A percentile compares a stretch with the other conserved stretches of the same genome.
Conservation (phyloP, 2,888 invertebrate species). For the Eutolmus rufibarbis region DNA sequence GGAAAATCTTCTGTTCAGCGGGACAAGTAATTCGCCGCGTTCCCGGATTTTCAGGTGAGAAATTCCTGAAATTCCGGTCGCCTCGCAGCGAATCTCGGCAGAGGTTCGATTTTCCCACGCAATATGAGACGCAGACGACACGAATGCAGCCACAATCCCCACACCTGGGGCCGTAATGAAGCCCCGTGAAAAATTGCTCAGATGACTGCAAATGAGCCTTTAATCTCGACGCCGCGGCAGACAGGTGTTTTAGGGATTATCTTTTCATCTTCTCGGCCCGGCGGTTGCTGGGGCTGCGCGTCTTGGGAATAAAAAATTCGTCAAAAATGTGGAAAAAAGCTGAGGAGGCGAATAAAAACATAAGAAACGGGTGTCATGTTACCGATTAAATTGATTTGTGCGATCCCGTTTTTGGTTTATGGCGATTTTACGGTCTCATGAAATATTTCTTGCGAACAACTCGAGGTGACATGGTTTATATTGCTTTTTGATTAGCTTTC, state of each 20-base stretch:
- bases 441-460: background rate
- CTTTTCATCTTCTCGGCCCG: conserved; percentile 20
- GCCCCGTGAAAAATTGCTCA: background rate
- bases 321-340: background rate
- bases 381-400: conserved; percentile 1
- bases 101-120: background rate
- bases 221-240: conserved; percentile 17
- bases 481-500: background rate
- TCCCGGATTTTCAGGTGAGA: background rate
- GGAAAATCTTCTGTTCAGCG: background rate
- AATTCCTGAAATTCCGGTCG: background rate
- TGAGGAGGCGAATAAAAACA: background rate
- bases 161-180: background rate
- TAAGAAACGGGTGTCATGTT: background rate
- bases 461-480: background rate
- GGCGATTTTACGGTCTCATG: background rate
- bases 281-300: background rate
- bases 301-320: background rate
- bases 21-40: background rate
- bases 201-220: conserved; percentile 20
- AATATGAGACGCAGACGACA: background rate
- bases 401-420: background rate
- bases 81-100: background rate
- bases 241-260: conserved; percentile 46
- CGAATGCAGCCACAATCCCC: background rate